Evolutionary conservation across 2,888 invertebrate genomes (phyloP).

Genomic region (Esperia sulphurella): DNA sequence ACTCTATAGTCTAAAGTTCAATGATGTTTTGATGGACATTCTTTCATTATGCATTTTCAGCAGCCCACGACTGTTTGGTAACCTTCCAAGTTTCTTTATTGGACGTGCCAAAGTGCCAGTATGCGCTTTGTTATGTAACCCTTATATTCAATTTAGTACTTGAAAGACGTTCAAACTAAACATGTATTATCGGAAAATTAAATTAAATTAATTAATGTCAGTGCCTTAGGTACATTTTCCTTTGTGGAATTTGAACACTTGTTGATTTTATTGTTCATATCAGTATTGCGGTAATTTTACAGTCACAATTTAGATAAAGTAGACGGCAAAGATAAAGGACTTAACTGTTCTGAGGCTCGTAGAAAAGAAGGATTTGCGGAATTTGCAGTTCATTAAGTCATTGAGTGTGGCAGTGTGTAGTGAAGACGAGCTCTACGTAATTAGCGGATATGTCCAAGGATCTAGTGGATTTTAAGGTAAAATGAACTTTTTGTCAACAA

Average conservation of each 20-base stretch:
- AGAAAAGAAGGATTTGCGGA: conserved; percentile 49
- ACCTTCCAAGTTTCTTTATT: conserved; percentile 44
- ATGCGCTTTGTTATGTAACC: conserved; percentile 41
- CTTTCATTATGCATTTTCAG: background rate
- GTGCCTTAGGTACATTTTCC: background rate
- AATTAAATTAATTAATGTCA: conserved; percentile 52
- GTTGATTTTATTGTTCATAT: conserved; percentile 41
- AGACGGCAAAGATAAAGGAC: conserved; percentile 58
- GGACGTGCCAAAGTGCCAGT: conserved; percentile 45
- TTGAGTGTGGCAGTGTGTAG: conserved; percentile 37
- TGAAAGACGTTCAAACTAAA: conserved; percentile 35
- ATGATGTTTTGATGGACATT: background rate
- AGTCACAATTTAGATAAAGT: conserved; percentile 64
- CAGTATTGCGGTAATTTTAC: conserved; percentile 40
- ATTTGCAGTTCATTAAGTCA: conserved; percentile 40
- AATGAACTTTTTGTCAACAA: no score
- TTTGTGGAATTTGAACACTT: conserved; percentile 28
- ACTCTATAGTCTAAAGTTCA: background rate
- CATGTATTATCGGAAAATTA: conserved; percentile 37
- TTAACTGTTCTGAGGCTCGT: conserved; percentile 52
- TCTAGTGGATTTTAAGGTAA: conserved; percentile 50
- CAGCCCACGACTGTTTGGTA: conserved; percentile 37
- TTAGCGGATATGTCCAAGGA: conserved; percentile 45
- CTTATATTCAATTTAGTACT: conserved; percentile 28
- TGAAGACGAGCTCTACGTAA: conserved; percentile 11